Conservation (phyloP, 2,888 invertebrate species). For the Orthosia incerta region DNA sequence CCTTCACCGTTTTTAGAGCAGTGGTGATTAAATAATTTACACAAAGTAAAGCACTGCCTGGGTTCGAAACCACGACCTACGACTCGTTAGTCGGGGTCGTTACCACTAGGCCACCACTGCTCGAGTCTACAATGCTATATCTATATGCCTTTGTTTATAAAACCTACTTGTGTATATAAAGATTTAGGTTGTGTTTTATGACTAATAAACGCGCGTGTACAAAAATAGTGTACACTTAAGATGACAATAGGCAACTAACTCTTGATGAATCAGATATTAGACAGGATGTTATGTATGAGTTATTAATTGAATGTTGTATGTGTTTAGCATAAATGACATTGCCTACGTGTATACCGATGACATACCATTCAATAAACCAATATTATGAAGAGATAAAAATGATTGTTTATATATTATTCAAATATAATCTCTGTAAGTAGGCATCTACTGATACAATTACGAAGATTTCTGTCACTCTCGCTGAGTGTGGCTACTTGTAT, state of each 20-base stretch:
- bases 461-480: background rate
- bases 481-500: background rate
- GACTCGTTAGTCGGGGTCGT: too few relatives aligned
- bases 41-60: too few relatives aligned
- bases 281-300: background rate
- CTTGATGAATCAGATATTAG: background rate
- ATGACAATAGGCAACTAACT: background rate
- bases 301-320: background rate
- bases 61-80: too few relatives aligned
- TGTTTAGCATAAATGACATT: conserved; percentile 2
- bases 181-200: background rate
- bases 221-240: background rate
- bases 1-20: too few relatives aligned
- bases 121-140: too few relatives aligned
- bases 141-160: background rate
- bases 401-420: too few relatives aligned
- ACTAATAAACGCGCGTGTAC: background rate
- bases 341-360: background rate
- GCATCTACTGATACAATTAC: background rate
- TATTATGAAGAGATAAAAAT: too few relatives aligned
- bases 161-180: background rate
- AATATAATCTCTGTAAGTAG: too few relatives aligned
- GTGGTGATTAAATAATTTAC: too few relatives aligned
- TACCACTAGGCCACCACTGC: too few relatives aligned
- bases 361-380: background rate